Evolutionary conservation across 2,113 vertebrate species (phyloP), one percentile per base, ranked within the genome.

Genomic region (Mugil cephalus): DNA sequence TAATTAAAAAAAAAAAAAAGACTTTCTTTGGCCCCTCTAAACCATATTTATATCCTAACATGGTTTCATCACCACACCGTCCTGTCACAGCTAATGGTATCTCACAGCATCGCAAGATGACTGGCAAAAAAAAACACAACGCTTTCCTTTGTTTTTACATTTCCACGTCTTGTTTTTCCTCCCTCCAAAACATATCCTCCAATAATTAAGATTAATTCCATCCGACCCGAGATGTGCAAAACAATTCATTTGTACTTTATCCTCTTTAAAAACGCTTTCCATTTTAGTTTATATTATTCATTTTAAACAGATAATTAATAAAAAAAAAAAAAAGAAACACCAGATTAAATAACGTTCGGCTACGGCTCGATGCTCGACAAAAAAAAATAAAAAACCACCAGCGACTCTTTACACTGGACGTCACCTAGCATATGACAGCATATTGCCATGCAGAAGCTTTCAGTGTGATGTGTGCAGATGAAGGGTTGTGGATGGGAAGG

Each of bases 401-500:
- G n/a, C n/a, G n/a, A n/a, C n/a, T n/a, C n/a, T n/a, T 5, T 30
- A 5, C 24, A 30, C 24, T 5, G 24, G 24, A 67, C 64, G 62
- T 74, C 82, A 74, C 65, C 58, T 79, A 40, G 36, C 58, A 46
- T 68, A 73, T 59, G 82, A 81, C 79, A 62, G 81, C 83, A 65
- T 77, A 62, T 51, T 59, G 74, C 70, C 10, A 42, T 21, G 77
- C 77, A 40, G 35, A 24, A 68, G 74, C 72, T 74, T 78, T 77
- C 69, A 48, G 66, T 15, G 54, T 36, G 77, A 83, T 54, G 80
- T 18, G 71, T 79, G 61, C 77, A 85, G 79, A 90, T 88, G 77
- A 90, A 89, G 87, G 81, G 84, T 79, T 76, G 66, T 58, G 19
- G 69, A 65, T 65, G 78, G n/a, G n/a, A n/a, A 88, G 81, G 83